phyloP scores from a whole-genome alignment of 2,888 invertebrate species.

The Baccha elongata region DNA sequence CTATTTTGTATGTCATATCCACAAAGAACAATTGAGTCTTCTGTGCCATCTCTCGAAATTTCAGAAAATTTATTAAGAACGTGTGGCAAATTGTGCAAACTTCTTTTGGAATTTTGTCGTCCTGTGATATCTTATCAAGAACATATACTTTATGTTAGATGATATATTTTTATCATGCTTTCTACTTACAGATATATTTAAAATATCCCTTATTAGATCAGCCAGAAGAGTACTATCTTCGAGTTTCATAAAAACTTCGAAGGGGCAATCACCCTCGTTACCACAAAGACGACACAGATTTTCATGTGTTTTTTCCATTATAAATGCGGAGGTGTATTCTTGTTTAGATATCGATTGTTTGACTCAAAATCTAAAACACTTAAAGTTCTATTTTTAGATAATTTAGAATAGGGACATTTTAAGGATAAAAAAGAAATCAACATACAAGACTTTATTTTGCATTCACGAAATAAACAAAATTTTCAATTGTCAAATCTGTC shows the following conservation, averaged over 20 bases:
- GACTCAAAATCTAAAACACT: background rate
- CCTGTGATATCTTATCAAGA: constrained; percentile 27
- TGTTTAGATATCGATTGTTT: background rate
- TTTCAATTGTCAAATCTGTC: constrained; percentile 43
- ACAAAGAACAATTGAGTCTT: constrained; percentile 54
- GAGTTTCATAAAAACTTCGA: constrained; percentile 54
- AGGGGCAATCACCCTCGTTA: constrained; percentile 47
- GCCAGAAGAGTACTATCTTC: constrained; percentile 47
- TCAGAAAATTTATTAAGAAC: constrained; percentile 28
- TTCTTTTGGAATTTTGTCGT: constrained; percentile 51
- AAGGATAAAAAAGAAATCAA: constrained; percentile 15
- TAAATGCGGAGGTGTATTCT: background rate
- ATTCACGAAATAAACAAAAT: constrained; percentile 55
- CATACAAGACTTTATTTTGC: constrained; percentile 6
- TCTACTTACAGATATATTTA: constrained; percentile 48
- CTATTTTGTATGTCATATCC: constrained; percentile 39
- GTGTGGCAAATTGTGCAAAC: constrained; percentile 53
- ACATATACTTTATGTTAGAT: background rate
- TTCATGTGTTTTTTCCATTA: constrained; percentile 50
- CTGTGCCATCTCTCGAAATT: constrained; percentile 56
- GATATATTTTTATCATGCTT: background rate
- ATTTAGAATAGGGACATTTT: background rate
- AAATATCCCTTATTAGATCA: constrained; percentile 42
- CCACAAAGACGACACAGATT: constrained; percentile 62
- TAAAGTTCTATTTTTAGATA: constrained; percentile 36